Evolutionary conservation across 2,888 invertebrate species (phyloP).

Genomic region (Zaprionus lineosus): DNA sequence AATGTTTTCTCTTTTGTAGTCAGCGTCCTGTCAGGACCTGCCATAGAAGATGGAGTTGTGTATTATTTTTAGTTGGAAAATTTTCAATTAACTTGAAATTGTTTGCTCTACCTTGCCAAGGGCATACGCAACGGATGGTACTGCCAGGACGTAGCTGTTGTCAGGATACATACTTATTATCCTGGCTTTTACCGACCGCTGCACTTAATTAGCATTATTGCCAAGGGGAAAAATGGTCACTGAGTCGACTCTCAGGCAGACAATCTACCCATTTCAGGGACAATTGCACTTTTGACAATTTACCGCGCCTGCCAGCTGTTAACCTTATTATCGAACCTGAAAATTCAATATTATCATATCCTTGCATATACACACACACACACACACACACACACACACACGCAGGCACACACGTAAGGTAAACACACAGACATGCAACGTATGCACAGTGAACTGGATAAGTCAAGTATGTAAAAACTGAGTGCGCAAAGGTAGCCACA

Average conservation of each 20-base stretch:
- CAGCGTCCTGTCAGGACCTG: too few relatives aligned
- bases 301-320: constrained; percentile 31
- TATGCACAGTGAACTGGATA: too few relatives aligned
- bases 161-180: constrained; percentile 7
- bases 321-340: constrained; percentile 54
- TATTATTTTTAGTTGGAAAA: constrained; percentile 33
- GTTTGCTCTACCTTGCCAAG: constrained; percentile 24
- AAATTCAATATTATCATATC: constrained; percentile 50
- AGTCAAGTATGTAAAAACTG: too few relatives aligned
- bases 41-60: too few relatives aligned
- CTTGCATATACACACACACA: neutral
- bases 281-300: constrained; percentile 64
- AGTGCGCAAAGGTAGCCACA: too few relatives aligned
- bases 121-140: neutral
- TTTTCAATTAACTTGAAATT: constrained; percentile 62
- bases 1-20: too few relatives aligned
- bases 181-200: constrained; percentile 32
- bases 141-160: constrained; percentile 3
- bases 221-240: constrained; percentile 41
- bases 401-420: too few relatives aligned
- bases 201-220: constrained; percentile 56
- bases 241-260: constrained; percentile 32
- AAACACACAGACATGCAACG: too few relatives aligned
- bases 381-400: neutral
- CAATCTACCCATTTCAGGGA: constrained; percentile 50